Conservation (phyloP, 2,797 vertebrate species). For the Limosa lapponica region DNA sequence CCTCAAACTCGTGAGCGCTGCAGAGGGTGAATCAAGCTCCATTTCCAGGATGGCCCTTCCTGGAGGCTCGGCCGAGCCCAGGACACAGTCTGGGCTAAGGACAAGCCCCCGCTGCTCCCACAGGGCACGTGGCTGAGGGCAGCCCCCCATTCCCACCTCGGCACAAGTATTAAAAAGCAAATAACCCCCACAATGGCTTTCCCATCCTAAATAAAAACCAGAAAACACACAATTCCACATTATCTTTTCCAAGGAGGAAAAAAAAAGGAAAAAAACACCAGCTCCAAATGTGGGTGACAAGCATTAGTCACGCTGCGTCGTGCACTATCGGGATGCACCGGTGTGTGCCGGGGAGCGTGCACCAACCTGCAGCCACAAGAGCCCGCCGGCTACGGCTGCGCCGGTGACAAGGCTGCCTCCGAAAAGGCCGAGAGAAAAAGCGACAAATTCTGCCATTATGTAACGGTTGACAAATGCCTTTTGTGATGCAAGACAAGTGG, state of each 20-base stretch:
- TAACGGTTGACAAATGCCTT: conserved; percentile 53
- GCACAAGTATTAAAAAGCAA: background rate
- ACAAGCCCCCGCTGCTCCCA: rapidly evolving
- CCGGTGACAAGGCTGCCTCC: background rate
- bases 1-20: rapidly evolving
- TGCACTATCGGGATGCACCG: rapidly evolving
- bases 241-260: rapidly evolving
- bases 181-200: background rate
- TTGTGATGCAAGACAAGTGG: conserved; percentile 61
- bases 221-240: rapidly evolving
- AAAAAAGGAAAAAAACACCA: too few species aligned
- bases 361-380: background rate
- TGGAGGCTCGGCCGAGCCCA: rapidly evolving
- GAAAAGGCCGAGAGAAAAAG: background rate
- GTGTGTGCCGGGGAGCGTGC: background rate
- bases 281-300: rapidly evolving
- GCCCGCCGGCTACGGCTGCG: background rate
- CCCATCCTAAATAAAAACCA: background rate
- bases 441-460: background rate
- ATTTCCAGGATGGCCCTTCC: background rate
- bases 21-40: background rate
- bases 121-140: rapidly evolving
- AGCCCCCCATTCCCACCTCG: background rate
- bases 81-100: background rate
- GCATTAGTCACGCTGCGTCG: background rate